These are phyloP conservation scores for Leguminivora glycinivorella DNA, from an alignment of 1,140 invertebrate species.

Conservation along the genomic window DNA sequence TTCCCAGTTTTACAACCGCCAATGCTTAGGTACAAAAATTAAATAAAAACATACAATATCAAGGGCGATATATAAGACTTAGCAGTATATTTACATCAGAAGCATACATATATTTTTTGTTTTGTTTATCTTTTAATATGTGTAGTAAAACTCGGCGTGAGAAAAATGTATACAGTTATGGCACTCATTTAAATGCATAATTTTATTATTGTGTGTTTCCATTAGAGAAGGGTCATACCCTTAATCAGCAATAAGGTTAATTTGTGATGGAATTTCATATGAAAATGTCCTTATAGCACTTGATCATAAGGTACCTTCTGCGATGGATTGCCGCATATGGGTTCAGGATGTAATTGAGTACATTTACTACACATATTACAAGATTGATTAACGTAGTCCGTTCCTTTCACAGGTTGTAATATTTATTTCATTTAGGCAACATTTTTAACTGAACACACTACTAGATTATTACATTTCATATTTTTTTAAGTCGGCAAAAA, in stretches of 20 bases:
- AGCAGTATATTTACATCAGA: constrained; percentile 48
- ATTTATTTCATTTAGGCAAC: constrained; percentile 7
- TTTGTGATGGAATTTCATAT: too few relatives aligned
- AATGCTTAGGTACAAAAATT: constrained; percentile 50
- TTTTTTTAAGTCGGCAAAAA: neutral
- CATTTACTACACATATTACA: constrained; percentile 20
- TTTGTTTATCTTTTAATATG: constrained; percentile 9
- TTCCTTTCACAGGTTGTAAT: neutral
- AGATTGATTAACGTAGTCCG: neutral
- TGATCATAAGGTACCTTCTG: too few relatives aligned
- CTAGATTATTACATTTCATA: neutral
- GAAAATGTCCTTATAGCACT: too few relatives aligned
- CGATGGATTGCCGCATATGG: too few relatives aligned
- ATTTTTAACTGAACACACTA: neutral
- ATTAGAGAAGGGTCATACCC: too few relatives aligned
- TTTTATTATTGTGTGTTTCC: too few relatives aligned
- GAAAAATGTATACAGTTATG: neutral
- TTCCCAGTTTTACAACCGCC: constrained; percentile 48
- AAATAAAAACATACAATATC: constrained; percentile 40
- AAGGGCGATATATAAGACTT: constrained; percentile 40
- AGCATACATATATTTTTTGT: constrained; percentile 30
- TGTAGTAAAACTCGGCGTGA: neutral
- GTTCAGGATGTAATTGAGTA: neutral
- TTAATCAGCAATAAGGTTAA: too few relatives aligned
- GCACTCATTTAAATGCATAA: neutral